These are phyloP conservation scores for Petrocephalus microphthalmus DNA, from an alignment of 2,113 vertebrate genomes.

Conservation along the genomic window DNA sequence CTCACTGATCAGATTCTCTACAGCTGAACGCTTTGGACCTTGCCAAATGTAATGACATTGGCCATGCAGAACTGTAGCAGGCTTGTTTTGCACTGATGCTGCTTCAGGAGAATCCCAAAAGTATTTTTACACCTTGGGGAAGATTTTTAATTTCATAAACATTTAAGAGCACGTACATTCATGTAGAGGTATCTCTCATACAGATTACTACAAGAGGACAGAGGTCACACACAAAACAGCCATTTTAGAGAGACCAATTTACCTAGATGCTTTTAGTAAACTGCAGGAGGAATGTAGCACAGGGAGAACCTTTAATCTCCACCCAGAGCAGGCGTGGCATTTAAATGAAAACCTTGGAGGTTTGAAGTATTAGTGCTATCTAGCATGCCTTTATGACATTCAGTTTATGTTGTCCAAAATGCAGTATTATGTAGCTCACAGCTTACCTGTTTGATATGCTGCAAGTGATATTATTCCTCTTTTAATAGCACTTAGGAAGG, in stretches of 20 bases:
- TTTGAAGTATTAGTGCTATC: neutral
- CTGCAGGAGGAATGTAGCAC: neutral
- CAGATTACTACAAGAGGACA: neutral
- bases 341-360: neutral
- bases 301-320: neutral
- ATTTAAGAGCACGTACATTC: neutral
- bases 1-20: neutral
- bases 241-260: neutral
- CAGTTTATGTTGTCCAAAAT: neutral
- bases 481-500: neutral
- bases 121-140: neutral
- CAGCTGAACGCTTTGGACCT: neutral
- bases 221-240: neutral
- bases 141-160: neutral
- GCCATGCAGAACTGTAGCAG: neutral
- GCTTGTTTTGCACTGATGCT: neutral
- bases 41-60: constrained; percentile 10
- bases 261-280: neutral
- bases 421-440: neutral
- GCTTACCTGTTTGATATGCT: neutral
- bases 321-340: neutral
- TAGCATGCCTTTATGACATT: neutral
- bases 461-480: neutral
- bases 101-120: neutral
- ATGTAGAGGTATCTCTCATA: neutral